Evolutionary conservation across 1,140 invertebrate genomes (phyloP).

Genomic region (Aphaenogaster rudis): DNA sequence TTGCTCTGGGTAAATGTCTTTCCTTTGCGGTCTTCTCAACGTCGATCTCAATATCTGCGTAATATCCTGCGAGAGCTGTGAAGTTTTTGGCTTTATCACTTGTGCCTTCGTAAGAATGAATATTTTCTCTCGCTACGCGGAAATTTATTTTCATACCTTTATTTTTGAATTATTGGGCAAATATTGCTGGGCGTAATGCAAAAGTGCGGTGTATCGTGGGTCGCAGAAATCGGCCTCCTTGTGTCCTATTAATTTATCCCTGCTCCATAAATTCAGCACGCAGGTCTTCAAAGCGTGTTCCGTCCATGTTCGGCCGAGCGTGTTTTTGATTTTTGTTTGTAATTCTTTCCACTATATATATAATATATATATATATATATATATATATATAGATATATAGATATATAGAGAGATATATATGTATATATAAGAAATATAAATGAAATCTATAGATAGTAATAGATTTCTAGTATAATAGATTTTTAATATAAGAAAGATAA

Average conservation of each 20-base stretch:
- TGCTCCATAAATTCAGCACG: constrained; percentile 67
- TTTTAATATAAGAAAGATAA: neutral
- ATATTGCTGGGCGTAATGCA: constrained; percentile 72
- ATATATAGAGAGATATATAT: too few relatives aligned
- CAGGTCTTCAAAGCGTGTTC: constrained; percentile 74
- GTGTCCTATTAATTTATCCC: constrained; percentile 74
- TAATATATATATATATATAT: neutral
- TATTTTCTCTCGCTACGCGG: neutral
- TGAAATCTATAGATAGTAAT: too few relatives aligned
- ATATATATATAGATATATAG: too few relatives aligned
- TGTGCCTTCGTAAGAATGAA: neutral
- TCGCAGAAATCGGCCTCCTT: constrained; percentile 72
- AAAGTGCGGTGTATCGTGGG: constrained; percentile 74
- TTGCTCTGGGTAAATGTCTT: constrained; percentile 71
- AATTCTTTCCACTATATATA: constrained; percentile 78
- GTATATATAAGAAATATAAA: too few relatives aligned
- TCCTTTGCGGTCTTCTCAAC: constrained; percentile 67
- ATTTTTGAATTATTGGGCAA: constrained; percentile 73
- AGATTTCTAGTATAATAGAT: neutral
- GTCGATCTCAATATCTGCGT: constrained; percentile 68
- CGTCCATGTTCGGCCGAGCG: constrained; percentile 73
- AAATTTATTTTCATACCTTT: constrained; percentile 55
- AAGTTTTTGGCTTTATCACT: constrained; percentile 12
- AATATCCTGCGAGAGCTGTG: constrained; percentile 76
- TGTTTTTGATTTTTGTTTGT: constrained; percentile 71